Conservation (phyloP, 2,888 invertebrate species). For the Steinernema scapterisci region DNA sequence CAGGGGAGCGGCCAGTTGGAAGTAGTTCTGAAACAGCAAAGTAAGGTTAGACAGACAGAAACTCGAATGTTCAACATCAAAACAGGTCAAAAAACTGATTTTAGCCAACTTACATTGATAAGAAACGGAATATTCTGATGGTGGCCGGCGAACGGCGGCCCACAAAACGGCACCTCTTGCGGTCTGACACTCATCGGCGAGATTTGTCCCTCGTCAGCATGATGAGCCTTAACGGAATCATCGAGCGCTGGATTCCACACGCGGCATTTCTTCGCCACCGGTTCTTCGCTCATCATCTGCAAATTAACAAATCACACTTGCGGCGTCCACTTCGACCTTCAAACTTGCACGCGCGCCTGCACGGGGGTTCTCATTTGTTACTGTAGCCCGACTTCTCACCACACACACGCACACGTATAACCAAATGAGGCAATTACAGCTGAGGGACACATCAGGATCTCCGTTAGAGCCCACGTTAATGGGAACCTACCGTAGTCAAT, state of each 20-base stretch:
- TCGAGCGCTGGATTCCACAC: slow-evolving; percentile 61
- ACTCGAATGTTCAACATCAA: too few species aligned
- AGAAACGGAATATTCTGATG: not conserved
- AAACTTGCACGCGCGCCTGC: too few species aligned
- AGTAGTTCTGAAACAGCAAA: slow-evolving; percentile 50
- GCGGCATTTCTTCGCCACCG: slow-evolving; percentile 50
- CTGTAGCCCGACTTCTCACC: not conserved
- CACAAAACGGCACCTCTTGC: not conserved
- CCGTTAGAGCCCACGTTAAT: not conserved
- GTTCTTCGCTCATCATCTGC: slow-evolving; percentile 46
- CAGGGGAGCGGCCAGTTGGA: slow-evolving; percentile 51
- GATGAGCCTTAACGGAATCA: slow-evolving; percentile 2
- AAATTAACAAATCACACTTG: not conserved
- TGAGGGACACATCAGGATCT: not conserved
- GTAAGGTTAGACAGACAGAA: too few species aligned
- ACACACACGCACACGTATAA: not conserved
- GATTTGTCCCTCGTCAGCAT: not conserved
- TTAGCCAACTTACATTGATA: slow-evolving; percentile 25
- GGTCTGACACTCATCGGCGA: not conserved
- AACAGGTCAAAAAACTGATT: too few species aligned
- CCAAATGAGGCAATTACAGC: slow-evolving; percentile 8
- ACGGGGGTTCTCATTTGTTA: too few species aligned
- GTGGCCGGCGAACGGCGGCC: not conserved
- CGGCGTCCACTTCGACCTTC: too few species aligned
- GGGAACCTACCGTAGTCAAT: slow-evolving; percentile 28